Evolutionary conservation across 1,140 invertebrate genomes (phyloP).

Genomic region (Drosophila jambulina): DNA sequence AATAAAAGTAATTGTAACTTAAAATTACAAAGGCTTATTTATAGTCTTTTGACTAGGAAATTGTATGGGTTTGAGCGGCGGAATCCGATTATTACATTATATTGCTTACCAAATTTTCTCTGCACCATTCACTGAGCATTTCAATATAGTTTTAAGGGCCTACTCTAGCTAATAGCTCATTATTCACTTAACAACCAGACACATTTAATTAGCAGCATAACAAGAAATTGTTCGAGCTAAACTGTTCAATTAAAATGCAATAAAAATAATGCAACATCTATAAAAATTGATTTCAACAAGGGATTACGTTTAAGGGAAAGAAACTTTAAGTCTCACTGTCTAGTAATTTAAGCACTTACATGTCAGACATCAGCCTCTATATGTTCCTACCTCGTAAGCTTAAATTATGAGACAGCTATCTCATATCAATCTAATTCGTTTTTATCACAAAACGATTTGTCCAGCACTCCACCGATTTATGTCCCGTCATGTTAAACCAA

Average conservation of each 20-base stretch:
- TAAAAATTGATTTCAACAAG: not conserved
- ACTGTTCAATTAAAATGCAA: not conserved
- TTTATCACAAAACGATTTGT: constrained; percentile 71
- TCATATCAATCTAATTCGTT: constrained; percentile 32
- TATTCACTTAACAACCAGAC: not conserved
- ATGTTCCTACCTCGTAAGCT: not conserved
- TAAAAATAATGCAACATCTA: not conserved
- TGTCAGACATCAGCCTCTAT: not conserved
- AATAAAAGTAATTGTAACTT: not conserved
- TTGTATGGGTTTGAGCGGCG: too few species aligned
- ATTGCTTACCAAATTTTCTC: not conserved
- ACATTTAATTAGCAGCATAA: constrained; percentile 7
- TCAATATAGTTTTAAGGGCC: not conserved
- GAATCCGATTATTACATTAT: not conserved
- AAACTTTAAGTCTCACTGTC: not conserved
- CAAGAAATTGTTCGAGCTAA: not conserved
- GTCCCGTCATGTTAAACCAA: constrained; percentile 49
- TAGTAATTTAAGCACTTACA: not conserved
- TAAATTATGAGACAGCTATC: constrained; percentile 26
- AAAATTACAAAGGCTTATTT: too few species aligned
- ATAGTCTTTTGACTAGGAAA: not conserved
- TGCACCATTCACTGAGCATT: constrained; percentile 9
- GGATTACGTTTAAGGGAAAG: not conserved
- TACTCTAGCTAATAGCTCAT: not conserved
- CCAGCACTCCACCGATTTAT: constrained; percentile 37